phyloP scores from a whole-genome alignment of 1,140 invertebrate species.

The Microplitis mediator region DNA sequence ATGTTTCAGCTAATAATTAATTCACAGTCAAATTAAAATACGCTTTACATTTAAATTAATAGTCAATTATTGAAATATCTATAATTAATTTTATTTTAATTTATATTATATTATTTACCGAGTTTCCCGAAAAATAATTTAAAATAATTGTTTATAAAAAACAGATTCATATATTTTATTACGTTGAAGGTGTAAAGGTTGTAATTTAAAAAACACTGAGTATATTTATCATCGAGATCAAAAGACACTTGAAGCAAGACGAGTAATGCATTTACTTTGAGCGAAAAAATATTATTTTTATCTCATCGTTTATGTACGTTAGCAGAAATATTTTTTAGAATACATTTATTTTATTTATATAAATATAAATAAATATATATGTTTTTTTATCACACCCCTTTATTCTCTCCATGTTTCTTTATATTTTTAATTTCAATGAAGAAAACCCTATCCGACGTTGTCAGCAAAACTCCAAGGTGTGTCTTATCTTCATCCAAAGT shows the following conservation, averaged over 20 bases:
- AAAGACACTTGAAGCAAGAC: background rate
- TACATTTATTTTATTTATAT: background rate
- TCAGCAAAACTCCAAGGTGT: constrained; percentile 14
- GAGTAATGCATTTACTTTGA: constrained; percentile 1
- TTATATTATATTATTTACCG: too few species aligned
- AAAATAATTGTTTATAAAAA: background rate
- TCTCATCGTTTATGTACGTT: background rate
- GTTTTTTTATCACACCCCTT: background rate
- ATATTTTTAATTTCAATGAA: background rate
- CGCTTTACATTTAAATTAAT: too few species aligned
- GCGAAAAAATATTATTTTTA: background rate
- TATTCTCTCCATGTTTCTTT: background rate
- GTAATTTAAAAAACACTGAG: constrained; percentile 6
- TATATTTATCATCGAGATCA: background rate
- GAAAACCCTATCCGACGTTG: background rate
- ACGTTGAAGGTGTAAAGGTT: background rate
- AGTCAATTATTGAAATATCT: too few species aligned
- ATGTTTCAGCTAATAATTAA: too few species aligned
- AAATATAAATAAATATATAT: background rate
- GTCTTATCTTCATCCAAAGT: constrained; percentile 16
- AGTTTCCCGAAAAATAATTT: background rate
- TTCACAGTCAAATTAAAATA: background rate
- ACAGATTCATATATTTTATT: background rate
- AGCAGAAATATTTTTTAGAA: background rate
- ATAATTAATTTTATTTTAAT: too few species aligned